These are phyloP conservation scores for Dynastes grantii DNA, from an alignment of 2,888 invertebrate species.

Conservation along the genomic window DNA sequence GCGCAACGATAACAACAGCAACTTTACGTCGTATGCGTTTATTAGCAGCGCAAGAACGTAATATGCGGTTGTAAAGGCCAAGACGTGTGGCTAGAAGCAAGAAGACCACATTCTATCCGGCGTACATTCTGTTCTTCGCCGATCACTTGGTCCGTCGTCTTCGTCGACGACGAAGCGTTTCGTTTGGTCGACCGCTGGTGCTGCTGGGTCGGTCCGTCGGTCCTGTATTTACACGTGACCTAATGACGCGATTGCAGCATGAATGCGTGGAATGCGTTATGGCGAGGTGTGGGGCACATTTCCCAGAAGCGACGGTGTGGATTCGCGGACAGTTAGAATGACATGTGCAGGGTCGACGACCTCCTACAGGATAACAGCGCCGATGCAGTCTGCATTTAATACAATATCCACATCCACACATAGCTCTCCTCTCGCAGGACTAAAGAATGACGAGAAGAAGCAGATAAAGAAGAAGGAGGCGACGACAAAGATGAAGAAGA, in stretches of 20 bases:
- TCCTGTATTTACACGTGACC: slow-evolving; percentile 55
- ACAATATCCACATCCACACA: slow-evolving; percentile 17
- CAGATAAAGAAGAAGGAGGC: slow-evolving; percentile 11
- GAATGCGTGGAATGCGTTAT: slow-evolving; percentile 64
- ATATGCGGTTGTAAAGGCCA: slow-evolving; percentile 18
- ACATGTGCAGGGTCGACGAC: slow-evolving; percentile 72
- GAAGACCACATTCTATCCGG: slow-evolving; percentile 39
- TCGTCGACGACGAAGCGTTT: background rate
- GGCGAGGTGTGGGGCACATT: slow-evolving; percentile 69
- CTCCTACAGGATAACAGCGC: slow-evolving; percentile 61
- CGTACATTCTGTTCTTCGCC: slow-evolving; percentile 26
- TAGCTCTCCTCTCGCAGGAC: slow-evolving; percentile 40
- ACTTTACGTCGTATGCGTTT: background rate
- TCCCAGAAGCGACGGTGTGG: slow-evolving; percentile 72
- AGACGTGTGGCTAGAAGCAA: slow-evolving; percentile 29
- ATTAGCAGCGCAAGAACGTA: slow-evolving; percentile 6
- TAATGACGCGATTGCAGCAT: slow-evolving; percentile 61
- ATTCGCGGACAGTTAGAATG: slow-evolving; percentile 69
- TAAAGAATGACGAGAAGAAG: slow-evolving; percentile 22
- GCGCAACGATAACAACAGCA: no score
- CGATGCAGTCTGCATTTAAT: slow-evolving; percentile 47
- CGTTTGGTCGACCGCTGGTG: background rate
- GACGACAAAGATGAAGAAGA: slow-evolving; percentile 9
- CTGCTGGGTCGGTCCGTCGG: slow-evolving; percentile 29
- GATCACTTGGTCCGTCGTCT: background rate